These are phyloP conservation scores for Loris lydekkerianus DNA, from an alignment of 2,797 vertebrate species.

Conservation along the genomic window DNA sequence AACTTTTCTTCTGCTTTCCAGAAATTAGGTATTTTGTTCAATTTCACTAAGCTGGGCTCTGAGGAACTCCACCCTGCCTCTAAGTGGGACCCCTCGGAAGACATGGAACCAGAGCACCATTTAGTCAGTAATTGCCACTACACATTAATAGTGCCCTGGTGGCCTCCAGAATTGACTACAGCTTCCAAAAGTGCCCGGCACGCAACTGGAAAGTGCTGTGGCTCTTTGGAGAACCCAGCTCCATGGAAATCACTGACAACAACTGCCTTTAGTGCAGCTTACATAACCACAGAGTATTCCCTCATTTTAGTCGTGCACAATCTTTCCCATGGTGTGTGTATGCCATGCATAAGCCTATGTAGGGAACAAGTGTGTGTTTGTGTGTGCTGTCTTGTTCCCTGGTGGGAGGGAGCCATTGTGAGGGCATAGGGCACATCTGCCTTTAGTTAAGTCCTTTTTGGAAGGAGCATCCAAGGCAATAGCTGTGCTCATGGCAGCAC, in stretches of 20 bases:
- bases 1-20: slow-evolving; percentile 58
- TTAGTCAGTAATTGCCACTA: slow-evolving; percentile 63
- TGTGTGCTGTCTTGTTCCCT: neutral
- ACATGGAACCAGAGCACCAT: slow-evolving; percentile 5
- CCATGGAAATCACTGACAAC: neutral
- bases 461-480: neutral
- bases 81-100: neutral
- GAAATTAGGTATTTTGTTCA: slow-evolving; percentile 65
- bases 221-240: slow-evolving; percentile 45
- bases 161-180: slow-evolving; percentile 59
- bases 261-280: slow-evolving; percentile 1
- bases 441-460: neutral
- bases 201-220: slow-evolving; percentile 30
- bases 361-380: neutral
- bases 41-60: slow-evolving; percentile 46
- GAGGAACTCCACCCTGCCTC: neutral
- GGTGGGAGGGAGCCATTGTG: neutral
- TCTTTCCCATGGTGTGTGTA: neutral
- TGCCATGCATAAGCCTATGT: neutral
- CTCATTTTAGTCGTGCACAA: neutral
- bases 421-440: neutral
- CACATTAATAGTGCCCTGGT: slow-evolving; percentile 47
- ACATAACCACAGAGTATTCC: neutral
- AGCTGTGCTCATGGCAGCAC: neutral
- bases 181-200: slow-evolving; percentile 59